Evolutionary conservation across 1,140 invertebrate species (phyloP).

Genomic region (Neuroterus valhalla): DNA sequence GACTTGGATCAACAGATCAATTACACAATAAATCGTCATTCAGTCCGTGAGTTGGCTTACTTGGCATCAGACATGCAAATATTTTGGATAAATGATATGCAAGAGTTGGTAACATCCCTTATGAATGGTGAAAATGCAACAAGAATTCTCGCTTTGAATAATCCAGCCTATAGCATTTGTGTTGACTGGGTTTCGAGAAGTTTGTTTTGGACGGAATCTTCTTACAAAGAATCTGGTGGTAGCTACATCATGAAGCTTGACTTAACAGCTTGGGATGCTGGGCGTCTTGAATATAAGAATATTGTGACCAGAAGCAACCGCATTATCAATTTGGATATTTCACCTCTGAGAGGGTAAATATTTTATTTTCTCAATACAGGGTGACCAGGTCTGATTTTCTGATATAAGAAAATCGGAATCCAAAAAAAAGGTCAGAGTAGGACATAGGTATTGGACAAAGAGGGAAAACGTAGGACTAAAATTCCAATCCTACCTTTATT

Average conservation of each 20-base stretch:
- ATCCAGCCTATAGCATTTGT: conserved; percentile 81
- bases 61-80: conserved; percentile 83
- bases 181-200: conserved; percentile 90
- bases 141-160: conserved; percentile 81
- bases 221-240: conserved; percentile 67
- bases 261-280: conserved; percentile 67
- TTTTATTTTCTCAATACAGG: conserved; percentile 21
- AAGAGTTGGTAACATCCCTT: conserved; percentile 83
- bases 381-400: no score
- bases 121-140: conserved; percentile 76
- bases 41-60: conserved; percentile 80
- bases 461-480: no score
- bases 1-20: conserved; percentile 83
- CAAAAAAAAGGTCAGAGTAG: no score
- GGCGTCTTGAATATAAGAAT: conserved; percentile 69
- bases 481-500: no score
- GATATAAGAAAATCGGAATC: no score
- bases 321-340: conserved; percentile 81
- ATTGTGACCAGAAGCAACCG: conserved; percentile 72
- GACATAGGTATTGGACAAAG: no score
- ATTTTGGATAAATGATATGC: conserved; percentile 89
- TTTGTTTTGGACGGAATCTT: conserved; percentile 86
- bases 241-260: conserved; percentile 65
- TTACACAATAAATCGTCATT: conserved; percentile 77
- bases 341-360: conserved; percentile 81